Evolutionary conservation across 2,113 vertebrate species (phyloP).

Genomic region (Abramis brama): DNA sequence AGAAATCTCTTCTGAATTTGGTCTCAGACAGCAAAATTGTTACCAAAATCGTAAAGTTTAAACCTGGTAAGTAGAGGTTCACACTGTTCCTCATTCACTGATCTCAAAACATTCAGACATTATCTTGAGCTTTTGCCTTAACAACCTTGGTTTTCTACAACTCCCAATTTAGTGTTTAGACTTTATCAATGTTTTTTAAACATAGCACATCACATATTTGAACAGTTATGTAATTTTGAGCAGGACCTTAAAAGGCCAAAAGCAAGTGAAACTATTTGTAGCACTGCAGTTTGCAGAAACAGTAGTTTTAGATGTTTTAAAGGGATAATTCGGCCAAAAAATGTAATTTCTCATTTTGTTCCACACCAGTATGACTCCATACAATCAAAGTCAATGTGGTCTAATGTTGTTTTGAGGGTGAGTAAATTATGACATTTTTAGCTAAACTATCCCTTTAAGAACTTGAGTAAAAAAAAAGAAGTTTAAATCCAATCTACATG

Average conservation of each 20-base stretch:
- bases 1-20: neutral
- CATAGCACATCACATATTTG: constrained; percentile 22
- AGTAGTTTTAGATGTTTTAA: neutral
- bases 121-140: neutral
- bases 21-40: neutral
- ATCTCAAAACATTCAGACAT: neutral
- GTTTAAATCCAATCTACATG: neutral
- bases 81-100: neutral
- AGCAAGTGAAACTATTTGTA: constrained; percentile 1
- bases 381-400: neutral
- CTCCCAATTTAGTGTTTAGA: neutral
- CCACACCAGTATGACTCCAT: neutral
- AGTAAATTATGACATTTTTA: too few species aligned
- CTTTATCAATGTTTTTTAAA: constrained; percentile 1
- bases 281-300: neutral
- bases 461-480: neutral
- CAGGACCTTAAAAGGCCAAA: constrained; percentile 35
- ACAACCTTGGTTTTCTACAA: neutral
- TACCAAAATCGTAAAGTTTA: neutral
- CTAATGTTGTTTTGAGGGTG: neutral
- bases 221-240: constrained; percentile 16
- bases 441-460: neutral
- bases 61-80: neutral
- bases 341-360: neutral
- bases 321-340: neutral